Conservation (phyloP, 92 coral and sea anemone genomes). For the Galaxea fascicularis region DNA sequence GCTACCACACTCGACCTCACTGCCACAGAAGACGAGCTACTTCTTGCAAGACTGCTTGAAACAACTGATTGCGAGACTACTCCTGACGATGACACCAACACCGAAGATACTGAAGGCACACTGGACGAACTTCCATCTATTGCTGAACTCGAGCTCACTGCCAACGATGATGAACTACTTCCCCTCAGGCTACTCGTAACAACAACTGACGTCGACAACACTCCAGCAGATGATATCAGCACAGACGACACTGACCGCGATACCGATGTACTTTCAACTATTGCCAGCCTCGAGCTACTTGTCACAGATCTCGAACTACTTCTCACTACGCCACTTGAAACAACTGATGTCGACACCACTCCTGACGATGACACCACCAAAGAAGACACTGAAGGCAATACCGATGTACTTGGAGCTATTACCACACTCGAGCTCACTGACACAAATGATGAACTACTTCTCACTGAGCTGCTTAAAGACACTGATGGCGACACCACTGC, state of each 20-base stretch:
- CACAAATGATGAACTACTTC: slow-evolving; percentile 7
- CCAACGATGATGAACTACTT: background rate
- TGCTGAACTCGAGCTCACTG: background rate
- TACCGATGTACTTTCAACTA: background rate
- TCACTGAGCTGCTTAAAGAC: background rate
- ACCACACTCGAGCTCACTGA: background rate
- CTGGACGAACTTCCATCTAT: background rate
- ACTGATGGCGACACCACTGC: background rate
- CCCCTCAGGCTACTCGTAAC: background rate
- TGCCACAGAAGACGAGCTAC: background rate
- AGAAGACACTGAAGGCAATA: background rate
- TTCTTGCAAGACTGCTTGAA: background rate
- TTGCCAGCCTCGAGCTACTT: background rate
- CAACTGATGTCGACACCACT: background rate
- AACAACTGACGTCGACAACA: background rate
- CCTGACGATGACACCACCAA: background rate
- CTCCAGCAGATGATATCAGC: background rate
- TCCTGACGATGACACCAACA: too few species aligned
- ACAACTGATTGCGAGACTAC: background rate
- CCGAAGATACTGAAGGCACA: background rate
- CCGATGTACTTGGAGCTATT: background rate
- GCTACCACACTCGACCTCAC: slow-evolving; percentile 1
- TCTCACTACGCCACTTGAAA: background rate
- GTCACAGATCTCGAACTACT: background rate
- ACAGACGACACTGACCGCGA: background rate